A percentile compares a stretch with the other conserved stretches of the same genome.
phyloP scores from a whole-genome alignment of 2,113 vertebrate species.

The Misgurnus anguillicaudatus region DNA sequence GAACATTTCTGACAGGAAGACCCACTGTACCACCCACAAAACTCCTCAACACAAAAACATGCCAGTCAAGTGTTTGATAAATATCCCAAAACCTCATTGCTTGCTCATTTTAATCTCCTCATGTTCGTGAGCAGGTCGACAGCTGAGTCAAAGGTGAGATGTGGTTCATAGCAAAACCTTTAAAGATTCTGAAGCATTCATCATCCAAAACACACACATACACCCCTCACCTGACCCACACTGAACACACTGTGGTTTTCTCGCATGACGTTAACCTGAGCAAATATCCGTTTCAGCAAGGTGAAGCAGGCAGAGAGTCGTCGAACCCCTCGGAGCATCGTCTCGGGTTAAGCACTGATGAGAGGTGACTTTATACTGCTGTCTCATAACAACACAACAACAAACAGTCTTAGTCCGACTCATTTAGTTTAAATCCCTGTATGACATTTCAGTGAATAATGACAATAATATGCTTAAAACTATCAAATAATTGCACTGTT shows the following conservation, averaged over 20 bases:
- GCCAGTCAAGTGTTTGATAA: background rate
- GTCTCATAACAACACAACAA: background rate
- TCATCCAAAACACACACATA: slow-evolving; percentile 1
- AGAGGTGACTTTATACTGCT: background rate
- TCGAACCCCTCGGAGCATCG: background rate
- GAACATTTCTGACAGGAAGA: background rate
- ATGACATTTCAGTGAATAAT: too few species aligned
- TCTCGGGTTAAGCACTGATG: slow-evolving; percentile 22
- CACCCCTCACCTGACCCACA: slow-evolving; percentile 59
- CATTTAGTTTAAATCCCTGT: too few species aligned
- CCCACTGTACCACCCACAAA: background rate
- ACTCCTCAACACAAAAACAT: background rate
- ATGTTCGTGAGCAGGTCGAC: background rate
- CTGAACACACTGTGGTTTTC: slow-evolving; percentile 42
- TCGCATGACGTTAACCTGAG: slow-evolving; percentile 42
- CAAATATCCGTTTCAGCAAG: slow-evolving; percentile 52
- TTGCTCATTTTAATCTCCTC: background rate
- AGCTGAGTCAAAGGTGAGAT: background rate
- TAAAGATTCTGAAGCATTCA: slow-evolving; percentile 68
- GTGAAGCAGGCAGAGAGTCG: background rate
- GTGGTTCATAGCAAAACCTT: background rate
- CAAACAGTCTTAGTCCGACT: too few species aligned
- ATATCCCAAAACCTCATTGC: background rate
- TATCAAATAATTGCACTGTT: too few species aligned
- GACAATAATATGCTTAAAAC: too few species aligned